Evolutionary conservation across 1,140 invertebrate species (phyloP).

Genomic region (Chionoecetes opilio): DNA sequence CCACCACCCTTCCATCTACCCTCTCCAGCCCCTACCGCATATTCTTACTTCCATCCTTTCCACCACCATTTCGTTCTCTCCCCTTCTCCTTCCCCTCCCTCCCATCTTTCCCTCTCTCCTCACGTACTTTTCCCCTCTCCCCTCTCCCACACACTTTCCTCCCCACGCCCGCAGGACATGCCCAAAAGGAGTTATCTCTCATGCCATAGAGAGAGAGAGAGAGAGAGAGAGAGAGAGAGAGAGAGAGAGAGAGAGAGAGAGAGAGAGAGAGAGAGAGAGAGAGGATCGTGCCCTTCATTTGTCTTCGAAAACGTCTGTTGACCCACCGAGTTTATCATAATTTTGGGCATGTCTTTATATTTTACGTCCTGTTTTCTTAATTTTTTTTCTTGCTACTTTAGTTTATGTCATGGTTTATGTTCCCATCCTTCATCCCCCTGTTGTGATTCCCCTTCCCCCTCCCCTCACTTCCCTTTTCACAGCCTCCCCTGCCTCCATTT

Average conservation of each 20-base stretch:
- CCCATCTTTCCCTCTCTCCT: background rate
- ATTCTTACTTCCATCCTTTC: no score
- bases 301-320: slow-evolving; percentile 19
- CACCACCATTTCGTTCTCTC: no score
- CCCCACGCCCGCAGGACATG: background rate
- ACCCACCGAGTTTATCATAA: background rate
- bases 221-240: background rate
- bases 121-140: background rate
- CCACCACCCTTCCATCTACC: background rate
- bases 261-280: background rate
- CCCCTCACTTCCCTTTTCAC: background rate
- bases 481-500: background rate
- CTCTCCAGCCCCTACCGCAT: background rate
- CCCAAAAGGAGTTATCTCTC: background rate
- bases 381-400: background rate
- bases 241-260: background rate
- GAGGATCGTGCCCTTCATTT: background rate
- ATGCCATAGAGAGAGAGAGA: background rate
- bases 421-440: background rate
- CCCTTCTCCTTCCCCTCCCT: background rate
- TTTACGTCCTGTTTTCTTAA: background rate
- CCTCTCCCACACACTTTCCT: background rate
- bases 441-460: slow-evolving; percentile 15
- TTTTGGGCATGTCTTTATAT: background rate
- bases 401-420: background rate